A percentile compares a stretch with the other conserved stretches of the same genome.
Conservation (phyloP, 2,113 vertebrate genomes). For the Etia nguti region DNA sequence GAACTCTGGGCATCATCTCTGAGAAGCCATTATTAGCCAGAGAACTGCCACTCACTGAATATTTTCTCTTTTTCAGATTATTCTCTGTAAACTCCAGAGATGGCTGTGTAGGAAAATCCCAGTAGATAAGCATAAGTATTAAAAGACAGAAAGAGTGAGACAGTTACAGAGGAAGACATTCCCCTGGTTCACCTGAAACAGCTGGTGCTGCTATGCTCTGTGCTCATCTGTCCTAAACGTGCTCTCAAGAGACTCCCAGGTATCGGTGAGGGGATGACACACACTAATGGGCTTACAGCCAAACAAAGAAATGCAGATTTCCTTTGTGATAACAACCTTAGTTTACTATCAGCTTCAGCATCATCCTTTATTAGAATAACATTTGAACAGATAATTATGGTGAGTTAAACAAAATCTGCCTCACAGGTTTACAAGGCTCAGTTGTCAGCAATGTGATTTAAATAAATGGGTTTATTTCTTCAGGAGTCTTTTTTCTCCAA, state of each 20-base stretch:
- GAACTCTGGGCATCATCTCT: not conserved
- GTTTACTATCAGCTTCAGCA: not conserved
- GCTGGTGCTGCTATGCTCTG: slow-evolving; percentile 64
- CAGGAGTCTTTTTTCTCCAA: not conserved
- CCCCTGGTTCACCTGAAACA: slow-evolving; percentile 57
- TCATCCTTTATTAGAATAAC: not conserved
- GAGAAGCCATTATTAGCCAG: not conserved
- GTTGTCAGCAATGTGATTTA: not conserved
- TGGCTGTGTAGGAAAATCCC: not conserved
- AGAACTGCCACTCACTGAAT: not conserved
- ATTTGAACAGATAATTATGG: not conserved
- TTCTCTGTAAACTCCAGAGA: not conserved
- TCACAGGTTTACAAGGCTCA: not conserved
- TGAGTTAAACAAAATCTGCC: not conserved
- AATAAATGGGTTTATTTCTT: not conserved
- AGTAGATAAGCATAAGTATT: not conserved
- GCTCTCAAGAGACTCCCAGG: slow-evolving; percentile 37
- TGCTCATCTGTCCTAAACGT: slow-evolving; percentile 65
- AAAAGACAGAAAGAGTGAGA: not conserved
- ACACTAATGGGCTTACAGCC: slow-evolving; percentile 43
- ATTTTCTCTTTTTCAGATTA: not conserved
- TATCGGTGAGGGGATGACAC: slow-evolving; percentile 41
- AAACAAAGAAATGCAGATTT: slow-evolving; percentile 28
- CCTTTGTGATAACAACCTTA: not conserved
- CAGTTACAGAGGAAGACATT: slow-evolving; percentile 2